Evolutionary conservation across 1,140 invertebrate genomes (phyloP).

Genomic region (Bombus sylvicola): DNA sequence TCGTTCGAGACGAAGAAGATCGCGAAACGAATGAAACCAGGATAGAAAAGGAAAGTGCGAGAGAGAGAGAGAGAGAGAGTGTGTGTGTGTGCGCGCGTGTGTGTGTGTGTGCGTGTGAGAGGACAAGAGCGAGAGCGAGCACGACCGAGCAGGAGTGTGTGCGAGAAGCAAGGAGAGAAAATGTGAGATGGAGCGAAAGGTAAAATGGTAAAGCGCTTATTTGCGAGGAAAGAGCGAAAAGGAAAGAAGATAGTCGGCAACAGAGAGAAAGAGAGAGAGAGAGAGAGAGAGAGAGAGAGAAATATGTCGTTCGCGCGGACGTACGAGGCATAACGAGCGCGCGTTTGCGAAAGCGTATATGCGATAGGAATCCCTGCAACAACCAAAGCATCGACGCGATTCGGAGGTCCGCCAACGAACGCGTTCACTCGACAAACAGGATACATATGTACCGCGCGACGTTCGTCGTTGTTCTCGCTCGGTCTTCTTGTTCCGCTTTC

Average conservation of each 20-base stretch:
- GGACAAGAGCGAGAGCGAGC: background rate
- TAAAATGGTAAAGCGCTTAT: background rate
- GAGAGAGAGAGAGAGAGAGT: background rate
- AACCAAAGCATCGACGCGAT: conserved; percentile 32
- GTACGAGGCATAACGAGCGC: conserved; percentile 45
- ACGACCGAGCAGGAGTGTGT: background rate
- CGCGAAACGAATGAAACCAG: conserved; percentile 6
- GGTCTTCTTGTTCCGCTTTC: conserved; percentile 31
- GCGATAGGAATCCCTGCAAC: background rate
- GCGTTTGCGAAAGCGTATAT: conserved; percentile 27
- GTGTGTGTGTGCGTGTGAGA: background rate
- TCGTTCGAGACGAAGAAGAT: conserved; percentile 24
- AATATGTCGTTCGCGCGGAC: background rate
- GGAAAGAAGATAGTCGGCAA: background rate
- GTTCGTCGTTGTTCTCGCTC: conserved; percentile 25
- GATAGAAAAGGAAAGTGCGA: background rate
- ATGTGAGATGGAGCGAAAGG: background rate
- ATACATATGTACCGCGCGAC: background rate
- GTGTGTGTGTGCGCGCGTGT: too few species aligned
- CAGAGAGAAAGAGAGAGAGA: background rate
- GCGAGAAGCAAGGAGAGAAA: background rate
- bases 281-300: background rate
- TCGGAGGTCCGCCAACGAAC: background rate
- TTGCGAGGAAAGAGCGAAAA: background rate
- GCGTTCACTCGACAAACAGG: background rate